phyloP scores from a whole-genome alignment of 2,113 vertebrate species.

The Datnioides undecimradiatus region DNA sequence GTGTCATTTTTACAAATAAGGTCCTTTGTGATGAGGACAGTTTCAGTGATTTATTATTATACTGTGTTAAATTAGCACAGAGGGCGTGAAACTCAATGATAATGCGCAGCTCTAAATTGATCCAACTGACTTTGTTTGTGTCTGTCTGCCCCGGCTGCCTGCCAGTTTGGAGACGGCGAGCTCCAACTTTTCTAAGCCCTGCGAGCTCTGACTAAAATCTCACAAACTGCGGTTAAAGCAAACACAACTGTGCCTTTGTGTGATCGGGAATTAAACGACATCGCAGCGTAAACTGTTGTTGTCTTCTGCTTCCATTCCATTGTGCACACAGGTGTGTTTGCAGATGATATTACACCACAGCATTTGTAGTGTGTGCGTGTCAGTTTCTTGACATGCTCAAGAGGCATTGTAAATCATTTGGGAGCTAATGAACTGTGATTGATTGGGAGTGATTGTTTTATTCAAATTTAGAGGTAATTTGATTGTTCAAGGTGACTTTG shows the following conservation, averaged over 20 bases:
- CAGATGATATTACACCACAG: constrained; percentile 29
- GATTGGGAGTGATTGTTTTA: constrained; percentile 64
- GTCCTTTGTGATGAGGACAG: neutral
- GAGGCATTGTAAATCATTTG: constrained; percentile 39
- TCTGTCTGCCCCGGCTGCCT: constrained; percentile 34
- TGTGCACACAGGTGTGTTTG: constrained; percentile 41
- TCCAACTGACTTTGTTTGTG: constrained; percentile 44
- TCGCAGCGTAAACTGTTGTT: constrained; percentile 15
- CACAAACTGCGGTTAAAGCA: constrained; percentile 40
- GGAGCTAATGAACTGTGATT: constrained; percentile 63
- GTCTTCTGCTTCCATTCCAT: neutral
- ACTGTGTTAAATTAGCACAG: constrained; percentile 8
- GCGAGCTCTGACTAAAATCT: constrained; percentile 19
- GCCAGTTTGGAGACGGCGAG: constrained; percentile 12
- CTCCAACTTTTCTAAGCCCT: constrained; percentile 38
- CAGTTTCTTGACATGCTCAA: constrained; percentile 4
- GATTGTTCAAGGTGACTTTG: constrained; percentile 81
- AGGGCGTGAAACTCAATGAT: constrained; percentile 14
- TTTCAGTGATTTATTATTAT: constrained; percentile 29
- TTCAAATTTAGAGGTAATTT: constrained; percentile 74
- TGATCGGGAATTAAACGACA: constrained; percentile 52
- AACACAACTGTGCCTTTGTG: constrained; percentile 57
- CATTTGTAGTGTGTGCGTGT: neutral
- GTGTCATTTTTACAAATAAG: neutral
- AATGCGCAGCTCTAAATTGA: constrained; percentile 32